These are phyloP conservation scores for Dolichallabes microphthalmus DNA, from an alignment of 2,113 vertebrate species.

Conservation along the genomic window DNA sequence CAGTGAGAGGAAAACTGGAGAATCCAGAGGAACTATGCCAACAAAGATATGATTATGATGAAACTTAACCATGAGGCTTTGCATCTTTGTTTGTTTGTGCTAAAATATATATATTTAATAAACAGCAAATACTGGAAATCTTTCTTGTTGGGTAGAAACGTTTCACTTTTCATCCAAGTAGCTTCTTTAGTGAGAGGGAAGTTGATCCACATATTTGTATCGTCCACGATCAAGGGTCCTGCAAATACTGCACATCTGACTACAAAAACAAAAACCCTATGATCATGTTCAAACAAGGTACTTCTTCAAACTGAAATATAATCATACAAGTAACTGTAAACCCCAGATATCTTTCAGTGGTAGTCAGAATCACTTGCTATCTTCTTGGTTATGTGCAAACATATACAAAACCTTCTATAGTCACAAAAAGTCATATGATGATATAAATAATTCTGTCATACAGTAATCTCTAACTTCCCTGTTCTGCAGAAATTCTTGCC, in stretches of 20 bases:
- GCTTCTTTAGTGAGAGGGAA: no score
- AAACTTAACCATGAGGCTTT: no score
- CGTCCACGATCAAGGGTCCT: no score
- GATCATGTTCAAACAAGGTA: conserved; percentile 3
- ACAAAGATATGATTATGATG: not conserved
- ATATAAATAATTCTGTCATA: not conserved
- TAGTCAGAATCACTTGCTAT: not conserved
- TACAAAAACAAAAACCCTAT: not conserved
- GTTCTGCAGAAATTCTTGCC: not conserved
- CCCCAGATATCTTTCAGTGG: not conserved
- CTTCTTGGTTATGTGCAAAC: not conserved
- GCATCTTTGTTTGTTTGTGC: no score
- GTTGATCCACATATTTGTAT: no score
- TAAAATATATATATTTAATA: no score
- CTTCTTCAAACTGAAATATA: not conserved
- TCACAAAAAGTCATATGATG: not conserved
- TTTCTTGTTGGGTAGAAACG: no score
- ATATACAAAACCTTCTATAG: not conserved
- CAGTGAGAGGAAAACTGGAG: not conserved
- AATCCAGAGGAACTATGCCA: not conserved
- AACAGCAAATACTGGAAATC: no score
- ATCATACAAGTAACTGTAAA: not conserved
- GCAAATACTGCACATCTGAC: not conserved
- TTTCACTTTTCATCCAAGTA: no score
- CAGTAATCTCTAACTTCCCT: not conserved